phyloP scores from a whole-genome alignment of 2,113 vertebrate species.

The Oxygymnocypris stewartii region DNA sequence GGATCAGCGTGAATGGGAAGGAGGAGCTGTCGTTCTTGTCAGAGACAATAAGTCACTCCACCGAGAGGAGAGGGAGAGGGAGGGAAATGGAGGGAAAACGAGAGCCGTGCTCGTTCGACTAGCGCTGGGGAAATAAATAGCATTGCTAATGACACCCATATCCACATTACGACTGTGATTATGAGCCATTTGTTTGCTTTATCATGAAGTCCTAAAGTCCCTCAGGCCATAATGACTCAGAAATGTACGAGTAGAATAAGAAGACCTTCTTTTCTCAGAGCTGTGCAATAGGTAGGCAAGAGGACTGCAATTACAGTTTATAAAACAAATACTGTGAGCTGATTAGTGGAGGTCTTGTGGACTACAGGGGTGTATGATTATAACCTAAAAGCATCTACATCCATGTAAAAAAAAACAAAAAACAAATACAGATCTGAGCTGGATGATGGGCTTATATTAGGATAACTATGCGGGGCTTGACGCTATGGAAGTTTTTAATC shows the following conservation, averaged over 20 bases:
- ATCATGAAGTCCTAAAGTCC: slow-evolving; percentile 66
- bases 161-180: slow-evolving; percentile 70
- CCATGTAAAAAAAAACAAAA: background rate
- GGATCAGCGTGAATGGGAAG: slow-evolving; percentile 56
- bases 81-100: slow-evolving; percentile 45
- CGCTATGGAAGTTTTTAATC: too few species aligned
- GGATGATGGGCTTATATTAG: background rate
- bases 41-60: slow-evolving; percentile 67
- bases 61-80: slow-evolving; percentile 47
- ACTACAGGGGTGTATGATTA: background rate
- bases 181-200: slow-evolving; percentile 75
- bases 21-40: slow-evolving; percentile 54
- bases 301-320: background rate
- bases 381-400: background rate
- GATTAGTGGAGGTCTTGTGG: background rate
- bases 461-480: background rate
- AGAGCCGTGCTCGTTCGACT: slow-evolving; percentile 40
- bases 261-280: slow-evolving; percentile 35
- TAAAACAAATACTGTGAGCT: background rate
- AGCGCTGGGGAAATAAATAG: slow-evolving; percentile 65
- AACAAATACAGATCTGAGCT: background rate
- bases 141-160: slow-evolving; percentile 67
- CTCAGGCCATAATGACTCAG: slow-evolving; percentile 63
- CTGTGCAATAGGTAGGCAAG: background rate
- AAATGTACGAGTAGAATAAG: slow-evolving; percentile 59